Evolutionary conservation across 2,888 invertebrate genomes (phyloP), one percentile per base, ranked within the genome.

Genomic region (Hyalella azteca): DNA sequence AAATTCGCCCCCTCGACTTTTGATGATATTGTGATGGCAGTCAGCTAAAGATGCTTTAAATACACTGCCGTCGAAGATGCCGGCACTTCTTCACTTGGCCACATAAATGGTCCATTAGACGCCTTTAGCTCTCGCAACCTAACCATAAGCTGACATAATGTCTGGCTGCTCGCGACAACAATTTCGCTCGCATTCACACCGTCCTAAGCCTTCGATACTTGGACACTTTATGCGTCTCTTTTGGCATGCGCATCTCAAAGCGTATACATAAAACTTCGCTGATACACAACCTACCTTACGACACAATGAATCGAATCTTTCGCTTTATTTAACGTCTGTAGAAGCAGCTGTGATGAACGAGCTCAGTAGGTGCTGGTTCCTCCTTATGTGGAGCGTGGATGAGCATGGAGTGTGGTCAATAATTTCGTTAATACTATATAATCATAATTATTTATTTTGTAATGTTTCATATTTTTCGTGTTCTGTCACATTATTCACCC

Each of bases 71-170:
- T n/a, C n/a, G n/a, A n/a, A n/a, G n/a, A n/a, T n/a, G n/a, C 66
- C 19, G 36, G 36, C 19, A 66, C 66, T 66, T 66, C 66, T 66
- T 66, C 66, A 66, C 36, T 36, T n/a, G 19, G 36, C 19, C 15
- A n/a, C 66, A 66, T 66, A 66, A 66, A 66, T 66, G 66, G 36
- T 32, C 66, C 66, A 66, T 66, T 66, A 66, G 66, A 66, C 39
- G 66, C 66, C 36, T 66, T 66, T 66, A 66, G 36, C 66, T n/a
- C 66, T 32, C 66, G 36, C 36, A 19, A 66, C 66, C 36, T 4
- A 36, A 36, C 66, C 66, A 66, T 66, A 66, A 66, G 32, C 66
- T 29, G 36, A 32, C 66, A 66, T 66, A 66, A 66, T 36, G 36
- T 39, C 36, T 29, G 29, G 66, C 66, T 11, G n/a, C 66, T 66